Evolutionary conservation across 2,113 vertebrate species (phyloP).

Genomic region (Phoenicopterus ruber): DNA sequence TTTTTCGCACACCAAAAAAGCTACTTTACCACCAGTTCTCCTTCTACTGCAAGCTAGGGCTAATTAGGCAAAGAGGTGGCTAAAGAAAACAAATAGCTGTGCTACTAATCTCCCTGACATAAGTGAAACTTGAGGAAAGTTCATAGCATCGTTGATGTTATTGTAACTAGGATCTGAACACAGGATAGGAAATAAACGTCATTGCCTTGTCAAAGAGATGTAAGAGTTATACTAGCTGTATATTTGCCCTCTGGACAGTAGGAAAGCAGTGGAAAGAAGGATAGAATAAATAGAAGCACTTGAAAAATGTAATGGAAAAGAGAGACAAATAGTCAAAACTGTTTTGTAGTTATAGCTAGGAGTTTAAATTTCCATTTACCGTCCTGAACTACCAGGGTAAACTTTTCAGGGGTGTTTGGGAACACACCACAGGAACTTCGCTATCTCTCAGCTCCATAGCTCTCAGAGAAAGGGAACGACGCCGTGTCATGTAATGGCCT

Average conservation of each 20-base stretch:
- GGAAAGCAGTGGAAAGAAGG: background rate
- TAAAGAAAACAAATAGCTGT: background rate
- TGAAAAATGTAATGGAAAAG: background rate
- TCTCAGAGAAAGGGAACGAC: background rate
- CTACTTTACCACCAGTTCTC: background rate
- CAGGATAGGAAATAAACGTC: conserved; percentile 1
- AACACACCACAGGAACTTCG: background rate
- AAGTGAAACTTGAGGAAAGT: background rate
- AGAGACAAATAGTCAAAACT: background rate
- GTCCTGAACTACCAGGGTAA: background rate
- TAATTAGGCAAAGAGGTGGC: background rate
- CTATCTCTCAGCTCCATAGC: background rate
- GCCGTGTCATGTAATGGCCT: background rate
- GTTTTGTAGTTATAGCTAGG: background rate
- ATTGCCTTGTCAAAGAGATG: conserved; percentile 7
- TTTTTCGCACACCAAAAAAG: background rate
- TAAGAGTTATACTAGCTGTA: background rate
- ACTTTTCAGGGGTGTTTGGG: background rate
- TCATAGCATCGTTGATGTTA: background rate
- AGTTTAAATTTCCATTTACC: background rate
- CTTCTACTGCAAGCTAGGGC: background rate
- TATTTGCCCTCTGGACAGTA: background rate
- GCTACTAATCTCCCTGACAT: background rate
- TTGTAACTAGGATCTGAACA: conserved; percentile 1
- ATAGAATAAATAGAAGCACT: background rate